phyloP scores from a whole-genome alignment of 2,113 vertebrate species.

The Catharus bicknelli region DNA sequence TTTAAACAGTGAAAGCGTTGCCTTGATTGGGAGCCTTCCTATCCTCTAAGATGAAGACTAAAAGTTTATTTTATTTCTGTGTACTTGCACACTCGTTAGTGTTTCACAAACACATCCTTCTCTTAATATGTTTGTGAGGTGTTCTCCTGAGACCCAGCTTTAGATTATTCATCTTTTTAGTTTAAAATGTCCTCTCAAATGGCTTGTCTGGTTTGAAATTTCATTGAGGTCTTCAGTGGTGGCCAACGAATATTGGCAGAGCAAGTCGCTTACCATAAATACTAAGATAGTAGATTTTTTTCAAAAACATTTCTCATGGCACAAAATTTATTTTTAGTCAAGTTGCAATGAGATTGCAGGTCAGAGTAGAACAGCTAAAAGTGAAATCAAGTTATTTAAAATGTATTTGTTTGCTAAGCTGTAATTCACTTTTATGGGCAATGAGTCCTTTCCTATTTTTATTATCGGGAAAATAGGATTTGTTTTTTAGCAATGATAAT shows the following conservation, averaged over 20 bases:
- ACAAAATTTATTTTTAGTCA: neutral
- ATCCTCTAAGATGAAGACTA: neutral
- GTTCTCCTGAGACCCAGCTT: neutral
- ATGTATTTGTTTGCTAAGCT: neutral
- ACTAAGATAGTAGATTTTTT: neutral
- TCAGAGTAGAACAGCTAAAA: neutral
- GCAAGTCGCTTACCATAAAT: neutral
- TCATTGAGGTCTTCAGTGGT: neutral
- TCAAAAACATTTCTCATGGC: neutral
- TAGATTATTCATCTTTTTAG: neutral
- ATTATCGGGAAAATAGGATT: neutral
- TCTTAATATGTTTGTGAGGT: neutral
- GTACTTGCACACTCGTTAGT: accelerated
- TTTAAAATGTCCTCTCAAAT: neutral
- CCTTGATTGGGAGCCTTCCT: neutral
- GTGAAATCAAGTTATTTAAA: neutral
- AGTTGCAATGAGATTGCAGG: neutral
- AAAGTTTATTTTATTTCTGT: neutral
- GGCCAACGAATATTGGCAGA: neutral
- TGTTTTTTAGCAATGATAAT: neutral
- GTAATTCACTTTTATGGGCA: neutral
- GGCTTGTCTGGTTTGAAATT: neutral
- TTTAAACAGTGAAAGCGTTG: neutral
- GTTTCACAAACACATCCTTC: neutral
- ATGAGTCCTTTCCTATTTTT: neutral